phyloP scores from a whole-genome alignment of 2,888 invertebrate genomes.

The Hypomecis atomaria region DNA sequence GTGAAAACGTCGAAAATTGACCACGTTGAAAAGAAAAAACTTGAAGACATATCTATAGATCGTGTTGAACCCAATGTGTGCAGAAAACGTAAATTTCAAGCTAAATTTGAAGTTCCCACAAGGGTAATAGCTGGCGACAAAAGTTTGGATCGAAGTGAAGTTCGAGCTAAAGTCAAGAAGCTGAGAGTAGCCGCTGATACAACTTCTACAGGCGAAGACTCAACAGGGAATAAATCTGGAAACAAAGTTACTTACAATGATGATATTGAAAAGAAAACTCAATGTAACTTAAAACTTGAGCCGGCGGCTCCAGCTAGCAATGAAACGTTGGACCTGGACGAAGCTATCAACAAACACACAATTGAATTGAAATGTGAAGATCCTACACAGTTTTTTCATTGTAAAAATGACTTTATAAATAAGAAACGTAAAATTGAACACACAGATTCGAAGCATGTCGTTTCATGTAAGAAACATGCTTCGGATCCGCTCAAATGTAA shows the following conservation, averaged over 20 bases:
- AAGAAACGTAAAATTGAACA: neutral
- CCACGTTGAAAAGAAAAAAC: no score
- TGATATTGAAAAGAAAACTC: no score
- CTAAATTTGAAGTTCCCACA: neutral
- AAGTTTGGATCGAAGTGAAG: neutral
- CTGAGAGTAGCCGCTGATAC: neutral
- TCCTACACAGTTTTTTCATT: neutral
- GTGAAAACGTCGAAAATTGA: neutral
- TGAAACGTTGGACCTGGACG: slow-evolving; percentile 1
- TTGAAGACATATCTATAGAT: no score
- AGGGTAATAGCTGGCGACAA: neutral
- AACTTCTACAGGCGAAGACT: no score
- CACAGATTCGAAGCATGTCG: neutral
- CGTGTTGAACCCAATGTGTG: no score
- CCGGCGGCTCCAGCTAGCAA: neutral
- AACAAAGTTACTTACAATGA: no score
- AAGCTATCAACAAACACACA: slow-evolving; percentile 5
- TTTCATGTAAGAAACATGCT: slow-evolving; percentile 27
- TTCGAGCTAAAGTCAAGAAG: neutral
- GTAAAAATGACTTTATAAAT: neutral
- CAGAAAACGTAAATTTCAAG: neutral
- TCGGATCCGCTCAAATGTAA: slow-evolving; percentile 29
- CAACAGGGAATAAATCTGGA: no score
- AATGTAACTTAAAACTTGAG: neutral
- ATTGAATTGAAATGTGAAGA: neutral